Conservation (phyloP, 2,888 invertebrate genomes). For the Lysandra bellargus region DNA sequence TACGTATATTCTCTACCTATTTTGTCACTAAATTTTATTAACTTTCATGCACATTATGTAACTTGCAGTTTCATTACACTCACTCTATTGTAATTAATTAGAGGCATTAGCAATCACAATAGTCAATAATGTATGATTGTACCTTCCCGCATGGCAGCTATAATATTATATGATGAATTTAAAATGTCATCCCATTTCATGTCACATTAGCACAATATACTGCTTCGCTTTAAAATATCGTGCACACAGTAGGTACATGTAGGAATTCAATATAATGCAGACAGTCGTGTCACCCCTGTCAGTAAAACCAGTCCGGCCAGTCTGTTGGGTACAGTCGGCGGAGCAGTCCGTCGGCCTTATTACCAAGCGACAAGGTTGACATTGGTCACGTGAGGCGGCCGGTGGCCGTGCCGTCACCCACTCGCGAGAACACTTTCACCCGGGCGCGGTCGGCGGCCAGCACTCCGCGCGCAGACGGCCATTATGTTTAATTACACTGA, state of each 20-base stretch:
- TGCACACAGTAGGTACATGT: background rate
- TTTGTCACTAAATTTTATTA: background rate
- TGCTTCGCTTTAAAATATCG: background rate
- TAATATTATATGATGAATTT: no score
- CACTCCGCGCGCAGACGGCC: background rate
- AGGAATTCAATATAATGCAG: background rate
- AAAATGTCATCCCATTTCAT: background rate
- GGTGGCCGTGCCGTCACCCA: background rate
- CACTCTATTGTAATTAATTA: no score
- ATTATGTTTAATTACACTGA: slow-evolving; percentile 6
- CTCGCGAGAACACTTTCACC: slow-evolving; percentile 9
- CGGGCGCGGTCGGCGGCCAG: no score
- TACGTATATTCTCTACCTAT: background rate
- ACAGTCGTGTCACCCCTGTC: background rate
- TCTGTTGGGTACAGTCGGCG: background rate
- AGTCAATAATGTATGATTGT: no score
- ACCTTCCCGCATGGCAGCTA: no score
- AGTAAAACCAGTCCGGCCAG: slow-evolving; percentile 4
- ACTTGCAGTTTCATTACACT: no score
- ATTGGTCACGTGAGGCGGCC: background rate
- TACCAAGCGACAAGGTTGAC: background rate
- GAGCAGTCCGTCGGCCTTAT: background rate
- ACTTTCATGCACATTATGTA: no score
- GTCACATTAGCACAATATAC: background rate
- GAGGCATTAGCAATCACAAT: no score